phyloP scores from a whole-genome alignment of 2,113 vertebrate species.

The Gymnogyps californianus region DNA sequence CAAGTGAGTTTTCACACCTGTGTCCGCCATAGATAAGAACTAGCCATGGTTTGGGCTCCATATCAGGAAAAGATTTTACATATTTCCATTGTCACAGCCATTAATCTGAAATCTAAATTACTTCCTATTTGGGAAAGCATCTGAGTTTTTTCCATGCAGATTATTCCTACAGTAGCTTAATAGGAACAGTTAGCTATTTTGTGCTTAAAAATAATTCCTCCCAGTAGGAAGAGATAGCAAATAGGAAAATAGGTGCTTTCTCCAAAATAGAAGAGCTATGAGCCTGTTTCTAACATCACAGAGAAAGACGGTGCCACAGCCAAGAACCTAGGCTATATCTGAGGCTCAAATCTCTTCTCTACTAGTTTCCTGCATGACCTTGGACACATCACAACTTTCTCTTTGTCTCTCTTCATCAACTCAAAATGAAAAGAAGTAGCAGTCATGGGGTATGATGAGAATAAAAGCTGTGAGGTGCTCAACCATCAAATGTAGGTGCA shows the following conservation, averaged over 20 bases:
- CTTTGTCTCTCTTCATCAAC: background rate
- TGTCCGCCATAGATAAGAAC: background rate
- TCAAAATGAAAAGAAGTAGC: background rate
- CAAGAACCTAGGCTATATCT: background rate
- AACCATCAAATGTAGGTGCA: background rate
- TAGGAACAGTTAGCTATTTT: background rate
- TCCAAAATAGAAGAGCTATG: background rate
- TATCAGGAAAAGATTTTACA: conserved; percentile 5
- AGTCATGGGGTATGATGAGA: background rate
- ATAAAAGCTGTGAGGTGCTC: background rate
- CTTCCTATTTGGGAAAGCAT: conserved; percentile 54
- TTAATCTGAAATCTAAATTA: conserved; percentile 66
- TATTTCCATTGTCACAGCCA: conserved; percentile 41
- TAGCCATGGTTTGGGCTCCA: background rate
- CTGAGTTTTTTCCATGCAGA: background rate
- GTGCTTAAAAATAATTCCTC: background rate
- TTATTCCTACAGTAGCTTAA: conserved; percentile 21
- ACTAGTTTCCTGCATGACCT: background rate
- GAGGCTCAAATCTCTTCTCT: background rate
- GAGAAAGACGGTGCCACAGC: background rate
- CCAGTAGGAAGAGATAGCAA: background rate
- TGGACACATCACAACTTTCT: background rate
- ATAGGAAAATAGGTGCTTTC: background rate
- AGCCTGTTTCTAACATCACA: background rate
- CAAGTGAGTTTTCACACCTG: background rate